Evolutionary conservation across 2,888 invertebrate species (phyloP), one percentile per base, ranked within the genome.

Genomic region (Athalia circularis): DNA sequence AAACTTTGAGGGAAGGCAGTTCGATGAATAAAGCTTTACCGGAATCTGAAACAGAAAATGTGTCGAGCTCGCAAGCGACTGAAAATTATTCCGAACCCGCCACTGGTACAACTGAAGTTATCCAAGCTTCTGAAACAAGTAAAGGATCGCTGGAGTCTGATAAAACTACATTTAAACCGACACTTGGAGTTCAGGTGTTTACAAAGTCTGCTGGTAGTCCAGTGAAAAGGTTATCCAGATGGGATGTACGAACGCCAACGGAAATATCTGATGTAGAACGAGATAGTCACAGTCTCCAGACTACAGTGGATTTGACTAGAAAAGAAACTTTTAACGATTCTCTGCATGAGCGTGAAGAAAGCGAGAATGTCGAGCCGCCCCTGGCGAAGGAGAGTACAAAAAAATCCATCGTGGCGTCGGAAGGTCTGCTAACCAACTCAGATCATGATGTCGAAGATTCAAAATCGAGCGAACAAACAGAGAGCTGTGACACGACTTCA

Each of bases 211-310:
- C 70, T 47, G 79, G 79, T 61, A 81, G 82, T 29, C 70, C 84
- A 1, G 72, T 84, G 9, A 90, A 90, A 77, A 90, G 89, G 81
- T 85, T 88, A 77, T 91, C 91, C 1, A 88, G 91, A 77, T 92
- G 92, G 91, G 92, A 92, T 79, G 91, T 92, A 0, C 91, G 91
- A 9, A 89, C 86, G 78, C 89, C 90, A 2, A 85, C 84, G 3
- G 86, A 87, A 4, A 86, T 85, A 47, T 57, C 15, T 50, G 81
- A 77, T 11, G 80, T 87, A 1, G 75, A 62, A 62, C 9, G 5
- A 50, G 65, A 64, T 5, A 8, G 9, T 11, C 47, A 6, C 45
- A 74, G 5, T 29, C 59, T 48, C 43, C 13, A 4, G 47, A 13
- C 64, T 8, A 54, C 54, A 54, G n/a, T n/a, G 7, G n/a, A 54